phyloP scores from a whole-genome alignment of 2,888 invertebrate species.

The Drosophila fulvimacula region DNA sequence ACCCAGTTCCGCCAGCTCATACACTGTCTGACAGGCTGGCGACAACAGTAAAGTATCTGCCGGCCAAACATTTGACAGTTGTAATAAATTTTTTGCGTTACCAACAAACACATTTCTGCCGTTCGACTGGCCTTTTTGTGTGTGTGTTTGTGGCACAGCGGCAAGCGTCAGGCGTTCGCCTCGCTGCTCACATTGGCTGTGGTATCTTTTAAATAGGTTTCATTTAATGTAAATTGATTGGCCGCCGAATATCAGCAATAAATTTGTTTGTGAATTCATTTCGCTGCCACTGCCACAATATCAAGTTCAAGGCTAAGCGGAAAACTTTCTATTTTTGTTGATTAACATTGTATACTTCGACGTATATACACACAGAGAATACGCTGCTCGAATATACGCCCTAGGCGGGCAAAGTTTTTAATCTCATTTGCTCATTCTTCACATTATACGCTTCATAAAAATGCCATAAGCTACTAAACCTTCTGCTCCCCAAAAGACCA shows the following conservation, averaged over 20 bases:
- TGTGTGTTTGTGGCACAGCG: conserved; percentile 54
- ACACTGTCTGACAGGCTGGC: conserved; percentile 35
- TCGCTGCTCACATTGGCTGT: conserved; percentile 14
- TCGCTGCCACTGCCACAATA: conserved; percentile 53
- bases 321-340: conserved; percentile 5
- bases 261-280: conserved; percentile 53
- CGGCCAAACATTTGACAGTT: conserved; percentile 62
- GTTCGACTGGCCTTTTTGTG: conserved; percentile 30
- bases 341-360: too few species aligned
- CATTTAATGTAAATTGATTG: conserved; percentile 78
- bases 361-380: conserved; percentile 3
- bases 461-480: conserved; percentile 72
- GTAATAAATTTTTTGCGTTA: conserved; percentile 70
- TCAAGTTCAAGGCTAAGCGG: conserved; percentile 43
- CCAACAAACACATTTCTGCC: conserved; percentile 36
- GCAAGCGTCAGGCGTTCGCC: conserved; percentile 25
- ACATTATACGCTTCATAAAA: conserved; percentile 74
- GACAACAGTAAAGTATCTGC: conserved; percentile 67
- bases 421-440: conserved; percentile 71
- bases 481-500: conserved; percentile 43
- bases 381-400: background rate
- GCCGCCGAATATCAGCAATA: conserved; percentile 65
- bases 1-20: conserved; percentile 26
- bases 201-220: conserved; percentile 63
- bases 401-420: conserved; percentile 57